Conservation (phyloP, 2,113 vertebrate genomes). For the Misgurnus mizolepis region DNA sequence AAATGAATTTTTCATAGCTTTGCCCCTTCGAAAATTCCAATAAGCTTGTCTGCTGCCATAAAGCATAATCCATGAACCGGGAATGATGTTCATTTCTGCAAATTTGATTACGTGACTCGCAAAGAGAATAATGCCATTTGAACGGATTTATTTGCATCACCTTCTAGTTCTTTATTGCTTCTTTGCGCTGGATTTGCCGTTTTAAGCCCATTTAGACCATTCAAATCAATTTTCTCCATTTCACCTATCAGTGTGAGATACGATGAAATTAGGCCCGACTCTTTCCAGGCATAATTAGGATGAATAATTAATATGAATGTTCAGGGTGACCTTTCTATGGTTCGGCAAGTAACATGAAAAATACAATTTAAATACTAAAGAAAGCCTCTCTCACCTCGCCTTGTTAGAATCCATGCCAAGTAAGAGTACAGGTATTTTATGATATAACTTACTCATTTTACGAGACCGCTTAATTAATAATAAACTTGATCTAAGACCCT, state of each 20-base stretch:
- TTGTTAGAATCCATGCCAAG: constrained; percentile 38
- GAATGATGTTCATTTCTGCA: constrained; percentile 10
- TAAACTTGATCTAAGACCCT: constrained; percentile 1
- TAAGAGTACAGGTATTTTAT: constrained; percentile 33
- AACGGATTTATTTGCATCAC: constrained; percentile 30
- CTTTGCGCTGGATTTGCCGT: background rate
- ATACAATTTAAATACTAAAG: constrained; percentile 43
- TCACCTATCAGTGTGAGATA: constrained; percentile 24
- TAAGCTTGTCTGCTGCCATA: constrained; percentile 11
- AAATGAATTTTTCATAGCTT: constrained; percentile 9
- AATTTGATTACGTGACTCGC: constrained; percentile 19
- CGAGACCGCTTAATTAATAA: constrained; percentile 57
- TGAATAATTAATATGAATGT: constrained; percentile 72
- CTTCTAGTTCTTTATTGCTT: constrained; percentile 14
- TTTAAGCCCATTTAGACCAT: constrained; percentile 60
- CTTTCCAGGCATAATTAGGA: constrained; percentile 68
- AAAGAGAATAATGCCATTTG: constrained; percentile 6
- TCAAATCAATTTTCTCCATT: constrained; percentile 64
- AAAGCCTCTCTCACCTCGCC: constrained; percentile 13
- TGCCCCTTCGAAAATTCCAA: constrained; percentile 29
- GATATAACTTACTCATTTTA: constrained; percentile 21
- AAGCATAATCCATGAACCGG: constrained; percentile 17
- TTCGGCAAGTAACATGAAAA: constrained; percentile 53
- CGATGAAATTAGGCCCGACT: constrained; percentile 59
- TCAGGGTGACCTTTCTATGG: constrained; percentile 71